These are phyloP conservation scores for Tetheella fluctuosa DNA, from an alignment of 2,888 invertebrate species.

Conservation along the genomic window DNA sequence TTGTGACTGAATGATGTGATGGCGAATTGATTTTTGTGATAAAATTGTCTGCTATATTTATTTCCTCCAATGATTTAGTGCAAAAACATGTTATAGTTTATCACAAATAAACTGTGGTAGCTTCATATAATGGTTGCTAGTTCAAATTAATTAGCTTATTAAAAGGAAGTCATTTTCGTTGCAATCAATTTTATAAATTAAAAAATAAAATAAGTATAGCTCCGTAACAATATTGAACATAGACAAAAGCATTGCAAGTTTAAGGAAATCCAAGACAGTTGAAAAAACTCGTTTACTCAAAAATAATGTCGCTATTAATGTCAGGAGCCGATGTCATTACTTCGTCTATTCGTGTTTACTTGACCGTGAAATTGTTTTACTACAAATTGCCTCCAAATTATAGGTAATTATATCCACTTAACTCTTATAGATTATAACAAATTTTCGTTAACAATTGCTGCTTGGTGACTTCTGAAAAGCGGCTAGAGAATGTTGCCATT, in stretches of 20 bases:
- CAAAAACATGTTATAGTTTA: too few species aligned
- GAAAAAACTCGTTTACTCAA: neutral
- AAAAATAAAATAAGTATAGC: too few species aligned
- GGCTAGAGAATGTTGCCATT: neutral
- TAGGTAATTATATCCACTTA: constrained; percentile 25
- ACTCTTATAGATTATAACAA: constrained; percentile 26
- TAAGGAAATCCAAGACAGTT: neutral
- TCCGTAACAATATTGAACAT: too few species aligned
- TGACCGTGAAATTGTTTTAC: constrained; percentile 38
- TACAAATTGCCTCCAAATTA: constrained; percentile 27
- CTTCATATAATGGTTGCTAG: too few species aligned
- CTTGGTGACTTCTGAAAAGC: neutral
- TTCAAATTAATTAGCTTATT: too few species aligned
- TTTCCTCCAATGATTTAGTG: too few species aligned
- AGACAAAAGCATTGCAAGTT: neutral
- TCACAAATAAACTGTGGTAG: too few species aligned
- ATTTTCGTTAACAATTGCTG: neutral
- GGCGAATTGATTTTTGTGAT: neutral
- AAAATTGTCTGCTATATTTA: neutral
- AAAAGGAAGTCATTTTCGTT: too few species aligned
- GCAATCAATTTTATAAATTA: too few species aligned
- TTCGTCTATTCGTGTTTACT: constrained; percentile 30
- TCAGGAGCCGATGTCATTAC: constrained; percentile 2
- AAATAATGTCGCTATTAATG: constrained; percentile 4
- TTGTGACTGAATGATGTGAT: constrained; percentile 37